These are phyloP conservation scores for Neoaliturus tenellus DNA, from an alignment of 2,888 invertebrate genomes.

Conservation along the genomic window DNA sequence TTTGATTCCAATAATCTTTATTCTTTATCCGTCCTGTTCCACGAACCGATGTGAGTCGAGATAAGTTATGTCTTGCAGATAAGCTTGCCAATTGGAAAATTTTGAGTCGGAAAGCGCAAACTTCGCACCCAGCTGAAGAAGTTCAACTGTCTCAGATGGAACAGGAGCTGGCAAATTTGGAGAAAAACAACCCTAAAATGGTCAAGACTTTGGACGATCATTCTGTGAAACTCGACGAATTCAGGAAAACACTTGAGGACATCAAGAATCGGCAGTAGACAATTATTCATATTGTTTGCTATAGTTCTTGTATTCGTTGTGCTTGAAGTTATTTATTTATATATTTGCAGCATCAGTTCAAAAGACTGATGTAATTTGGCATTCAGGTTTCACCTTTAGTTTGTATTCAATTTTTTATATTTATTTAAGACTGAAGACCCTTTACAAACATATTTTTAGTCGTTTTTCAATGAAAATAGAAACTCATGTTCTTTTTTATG, in stretches of 20 bases:
- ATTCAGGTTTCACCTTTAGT: too few relatives aligned
- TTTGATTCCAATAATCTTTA: too few relatives aligned
- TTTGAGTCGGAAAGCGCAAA: not conserved
- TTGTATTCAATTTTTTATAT: too few relatives aligned
- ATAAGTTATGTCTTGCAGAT: constrained; percentile 47
- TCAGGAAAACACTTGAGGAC: not conserved
- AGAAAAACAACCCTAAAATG: not conserved
- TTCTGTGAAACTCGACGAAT: not conserved
- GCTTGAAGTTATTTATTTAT: too few relatives aligned
- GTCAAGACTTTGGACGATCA: not conserved
- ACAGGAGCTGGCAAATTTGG: not conserved
- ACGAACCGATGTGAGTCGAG: constrained; percentile 27
- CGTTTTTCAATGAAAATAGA: too few relatives aligned
- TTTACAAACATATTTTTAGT: not conserved
- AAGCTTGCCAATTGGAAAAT: not conserved
- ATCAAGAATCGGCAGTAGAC: constrained; percentile 3
- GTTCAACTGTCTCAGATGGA: not conserved
- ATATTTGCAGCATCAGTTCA: too few relatives aligned
- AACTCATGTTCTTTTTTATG: too few relatives aligned
- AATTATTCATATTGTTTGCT: too few relatives aligned
- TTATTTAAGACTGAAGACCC: too few relatives aligned
- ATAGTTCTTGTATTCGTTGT: too few relatives aligned
- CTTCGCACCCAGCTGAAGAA: not conserved
- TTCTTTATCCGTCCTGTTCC: not conserved
- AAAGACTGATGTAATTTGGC: too few relatives aligned